phyloP scores from a whole-genome alignment of 2,888 invertebrate species.

The Osmoderma eremita region DNA sequence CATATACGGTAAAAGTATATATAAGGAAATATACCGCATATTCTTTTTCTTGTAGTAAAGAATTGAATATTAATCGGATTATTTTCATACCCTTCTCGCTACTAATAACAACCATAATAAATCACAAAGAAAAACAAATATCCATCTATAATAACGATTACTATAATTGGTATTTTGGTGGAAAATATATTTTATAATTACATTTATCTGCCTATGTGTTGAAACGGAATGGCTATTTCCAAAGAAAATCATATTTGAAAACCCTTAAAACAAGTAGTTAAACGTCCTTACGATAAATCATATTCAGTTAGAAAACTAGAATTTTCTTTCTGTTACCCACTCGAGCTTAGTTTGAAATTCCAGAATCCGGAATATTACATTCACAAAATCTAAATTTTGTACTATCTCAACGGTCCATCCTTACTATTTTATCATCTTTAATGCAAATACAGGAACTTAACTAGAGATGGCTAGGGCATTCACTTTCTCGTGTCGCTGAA shows the following conservation, averaged over 20 bases:
- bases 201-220: conserved; percentile 55
- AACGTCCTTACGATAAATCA: no score
- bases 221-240: conserved; percentile 41
- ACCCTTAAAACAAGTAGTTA: conserved; percentile 57
- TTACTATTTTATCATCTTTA: conserved; percentile 31
- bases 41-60: no score
- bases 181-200: no score
- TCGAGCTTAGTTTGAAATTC: no score
- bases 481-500: conserved; percentile 34
- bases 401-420: conserved; percentile 35
- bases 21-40: no score
- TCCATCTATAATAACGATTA: no score
- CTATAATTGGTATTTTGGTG: no score
- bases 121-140: conserved; percentile 32
- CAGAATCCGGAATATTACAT: no score
- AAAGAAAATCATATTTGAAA: conserved; percentile 50
- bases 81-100: conserved; percentile 3
- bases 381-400: conserved; percentile 29
- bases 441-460: conserved; percentile 34
- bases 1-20: no score
- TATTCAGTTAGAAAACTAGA: no score
- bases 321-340: no score
- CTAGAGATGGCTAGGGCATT: conserved; percentile 23
- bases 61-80: no score
- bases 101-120: conserved; percentile 34